phyloP scores from a whole-genome alignment of 2,888 invertebrate species.

The Escarpia spicata region DNA sequence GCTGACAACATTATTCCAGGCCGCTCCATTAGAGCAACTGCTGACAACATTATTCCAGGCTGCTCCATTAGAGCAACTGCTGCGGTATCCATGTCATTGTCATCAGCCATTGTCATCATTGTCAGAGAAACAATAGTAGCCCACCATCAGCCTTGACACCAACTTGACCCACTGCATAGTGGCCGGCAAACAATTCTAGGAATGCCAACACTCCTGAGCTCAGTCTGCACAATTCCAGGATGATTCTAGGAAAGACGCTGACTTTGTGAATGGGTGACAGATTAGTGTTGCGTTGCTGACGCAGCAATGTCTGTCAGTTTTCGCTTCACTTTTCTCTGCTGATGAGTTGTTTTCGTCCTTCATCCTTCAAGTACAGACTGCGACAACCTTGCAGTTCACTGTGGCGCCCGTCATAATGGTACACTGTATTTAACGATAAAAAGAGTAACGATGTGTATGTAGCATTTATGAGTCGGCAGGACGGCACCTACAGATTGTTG shows the following conservation, averaged over 20 bases:
- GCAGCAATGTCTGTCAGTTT: not conserved
- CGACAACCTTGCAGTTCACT: not conserved
- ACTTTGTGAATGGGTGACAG: conserved; percentile 12
- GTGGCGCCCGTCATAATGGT: not conserved
- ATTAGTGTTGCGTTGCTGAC: not conserved
- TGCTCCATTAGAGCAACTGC: not conserved
- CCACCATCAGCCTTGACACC: not conserved
- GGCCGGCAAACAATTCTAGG: not conserved
- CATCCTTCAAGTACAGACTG: too few relatives aligned
- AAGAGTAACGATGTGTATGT: not conserved
- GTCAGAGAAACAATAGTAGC: not conserved
- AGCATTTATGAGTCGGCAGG: not conserved
- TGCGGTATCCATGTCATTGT: not conserved
- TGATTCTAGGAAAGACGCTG: not conserved
- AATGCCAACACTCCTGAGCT: not conserved
- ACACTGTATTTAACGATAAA: not conserved
- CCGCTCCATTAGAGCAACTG: not conserved
- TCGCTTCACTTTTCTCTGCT: not conserved
- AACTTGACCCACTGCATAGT: not conserved
- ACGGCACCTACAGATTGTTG: not conserved
- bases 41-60: not conserved
- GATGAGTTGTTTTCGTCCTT: not conserved
- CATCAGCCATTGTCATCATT: not conserved
- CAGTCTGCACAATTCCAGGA: not conserved
- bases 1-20: not conserved